Percentiles rank a stretch among this genome's conserved stretches.
Evolutionary conservation across 2,797 vertebrate species (phyloP).

Genomic region (Phoeniculus purpureus): DNA sequence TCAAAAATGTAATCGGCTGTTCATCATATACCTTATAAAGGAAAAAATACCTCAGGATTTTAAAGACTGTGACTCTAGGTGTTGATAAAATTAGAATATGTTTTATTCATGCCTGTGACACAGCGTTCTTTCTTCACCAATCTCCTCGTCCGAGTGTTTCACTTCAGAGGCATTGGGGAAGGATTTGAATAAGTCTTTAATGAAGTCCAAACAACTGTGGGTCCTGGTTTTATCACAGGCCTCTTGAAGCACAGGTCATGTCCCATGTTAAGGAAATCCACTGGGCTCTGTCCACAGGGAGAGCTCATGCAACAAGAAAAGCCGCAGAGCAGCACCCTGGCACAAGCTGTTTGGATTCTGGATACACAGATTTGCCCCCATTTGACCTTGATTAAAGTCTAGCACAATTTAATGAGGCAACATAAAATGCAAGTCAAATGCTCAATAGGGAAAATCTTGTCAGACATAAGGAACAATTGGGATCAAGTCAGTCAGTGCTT

Average conservation of each 20-base stretch:
- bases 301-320: background rate
- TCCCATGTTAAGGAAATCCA: rapidly evolving
- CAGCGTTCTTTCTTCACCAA: slow-evolving; percentile 34
- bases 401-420: slow-evolving; percentile 61
- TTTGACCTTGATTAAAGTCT: slow-evolving; percentile 71
- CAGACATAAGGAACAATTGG: slow-evolving; percentile 63
- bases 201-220: background rate
- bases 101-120: slow-evolving; percentile 59
- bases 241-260: background rate
- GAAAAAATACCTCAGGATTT: slow-evolving; percentile 46
- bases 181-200: background rate
- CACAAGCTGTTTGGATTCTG: slow-evolving; percentile 30
- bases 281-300: background rate
- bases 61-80: slow-evolving; percentile 36
- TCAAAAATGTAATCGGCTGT: slow-evolving; percentile 73
- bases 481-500: slow-evolving; percentile 50
- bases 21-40: slow-evolving; percentile 69
- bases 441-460: slow-evolving; percentile 58
- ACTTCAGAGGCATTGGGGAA: background rate
- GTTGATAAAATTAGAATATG: slow-evolving; percentile 69
- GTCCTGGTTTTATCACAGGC: rapidly evolving
- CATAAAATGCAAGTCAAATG: slow-evolving; percentile 62
- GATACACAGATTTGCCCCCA: slow-evolving; percentile 28
- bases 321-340: slow-evolving; percentile 14
- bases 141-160: background rate